These are phyloP conservation scores for Chiroxiphia lanceolata DNA, from an alignment of 2,797 vertebrate species.

Conservation along the genomic window DNA sequence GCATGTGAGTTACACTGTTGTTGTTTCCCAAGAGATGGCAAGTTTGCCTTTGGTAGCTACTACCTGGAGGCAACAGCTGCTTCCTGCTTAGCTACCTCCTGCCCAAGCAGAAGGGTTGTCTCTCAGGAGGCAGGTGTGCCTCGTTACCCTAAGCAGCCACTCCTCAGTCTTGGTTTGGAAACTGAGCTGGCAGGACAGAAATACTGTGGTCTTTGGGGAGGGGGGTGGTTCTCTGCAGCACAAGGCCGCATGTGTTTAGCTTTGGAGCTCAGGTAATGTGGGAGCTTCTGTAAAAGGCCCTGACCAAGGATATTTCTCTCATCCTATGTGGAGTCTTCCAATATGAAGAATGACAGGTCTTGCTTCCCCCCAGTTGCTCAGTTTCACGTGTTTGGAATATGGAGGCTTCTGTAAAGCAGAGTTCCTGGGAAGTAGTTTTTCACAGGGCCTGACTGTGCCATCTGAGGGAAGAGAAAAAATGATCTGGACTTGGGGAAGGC, in stretches of 20 bases:
- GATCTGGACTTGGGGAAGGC: not conserved
- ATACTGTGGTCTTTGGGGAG: not conserved
- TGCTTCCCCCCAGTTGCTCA: not conserved
- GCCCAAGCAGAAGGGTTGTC: not conserved
- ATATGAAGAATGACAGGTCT: not conserved
- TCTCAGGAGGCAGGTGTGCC: not conserved
- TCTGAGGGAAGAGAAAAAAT: not conserved
- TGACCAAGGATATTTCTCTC: not conserved
- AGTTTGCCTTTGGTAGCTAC: not conserved
- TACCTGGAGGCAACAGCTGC: not conserved
- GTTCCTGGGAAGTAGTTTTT: not conserved
- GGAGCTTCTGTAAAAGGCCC: not conserved
- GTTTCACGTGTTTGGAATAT: not conserved
- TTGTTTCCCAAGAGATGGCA: not conserved
- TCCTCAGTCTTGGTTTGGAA: not conserved
- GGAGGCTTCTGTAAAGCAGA: not conserved
- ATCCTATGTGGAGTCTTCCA: not conserved
- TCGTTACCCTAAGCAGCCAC: not conserved
- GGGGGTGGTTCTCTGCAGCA: not conserved
- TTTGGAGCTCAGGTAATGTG: not conserved
- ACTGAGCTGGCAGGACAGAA: not conserved
- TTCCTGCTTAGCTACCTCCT: not conserved
- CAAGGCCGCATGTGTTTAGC: not conserved
- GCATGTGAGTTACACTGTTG: not conserved
- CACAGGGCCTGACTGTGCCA: not conserved